Conservation (phyloP, 2,113 vertebrate species). For the Nycticryphes semicollaris region DNA sequence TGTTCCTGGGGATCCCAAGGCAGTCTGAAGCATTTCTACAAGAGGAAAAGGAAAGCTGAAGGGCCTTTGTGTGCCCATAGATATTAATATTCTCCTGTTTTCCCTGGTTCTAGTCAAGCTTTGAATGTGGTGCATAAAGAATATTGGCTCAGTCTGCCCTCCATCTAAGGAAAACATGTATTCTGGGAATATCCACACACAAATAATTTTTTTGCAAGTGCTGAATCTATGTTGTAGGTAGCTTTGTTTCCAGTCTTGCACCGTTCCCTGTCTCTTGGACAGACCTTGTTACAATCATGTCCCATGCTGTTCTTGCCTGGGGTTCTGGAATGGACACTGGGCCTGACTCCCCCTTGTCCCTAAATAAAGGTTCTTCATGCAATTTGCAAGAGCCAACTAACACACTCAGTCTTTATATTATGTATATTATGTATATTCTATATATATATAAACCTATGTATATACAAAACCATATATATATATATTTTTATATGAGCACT, state of each 20-base stretch:
- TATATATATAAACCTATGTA: not conserved
- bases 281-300: not conserved
- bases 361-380: not conserved
- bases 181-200: not conserved
- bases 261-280: not conserved
- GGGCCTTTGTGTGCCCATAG: not conserved
- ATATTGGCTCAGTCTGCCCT: not conserved
- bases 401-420: not conserved
- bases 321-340: not conserved
- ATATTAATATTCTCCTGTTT: not conserved
- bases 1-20: not conserved
- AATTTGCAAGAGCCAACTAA: not conserved
- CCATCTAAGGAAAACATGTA: rapidly evolving
- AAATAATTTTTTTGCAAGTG: not conserved
- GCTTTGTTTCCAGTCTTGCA: not conserved
- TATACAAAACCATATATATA: not conserved
- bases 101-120: not conserved
- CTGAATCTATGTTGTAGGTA: not conserved
- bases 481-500: not conserved
- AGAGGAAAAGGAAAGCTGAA: not conserved
- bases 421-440: not conserved
- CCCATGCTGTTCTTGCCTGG: not conserved
- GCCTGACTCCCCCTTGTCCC: not conserved
- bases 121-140: not conserved
- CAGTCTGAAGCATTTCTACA: not conserved